These are phyloP conservation scores for Alligator mississippiensis DNA, from an alignment of 2,113 vertebrate genomes.

Conservation along the genomic window DNA sequence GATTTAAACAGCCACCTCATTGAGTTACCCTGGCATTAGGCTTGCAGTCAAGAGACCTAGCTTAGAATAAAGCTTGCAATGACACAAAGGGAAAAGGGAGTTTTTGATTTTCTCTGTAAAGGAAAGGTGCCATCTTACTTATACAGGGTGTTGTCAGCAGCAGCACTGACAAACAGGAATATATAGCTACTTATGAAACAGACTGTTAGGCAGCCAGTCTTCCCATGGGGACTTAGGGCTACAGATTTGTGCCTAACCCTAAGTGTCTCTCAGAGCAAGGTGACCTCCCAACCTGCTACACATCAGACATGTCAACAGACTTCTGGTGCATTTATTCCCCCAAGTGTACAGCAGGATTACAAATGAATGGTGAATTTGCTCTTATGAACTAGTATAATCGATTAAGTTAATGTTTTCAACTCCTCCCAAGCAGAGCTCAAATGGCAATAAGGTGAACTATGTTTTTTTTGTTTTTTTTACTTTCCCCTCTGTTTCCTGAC, in stretches of 20 bases:
- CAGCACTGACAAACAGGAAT: too few relatives aligned
- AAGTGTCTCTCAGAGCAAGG: background rate
- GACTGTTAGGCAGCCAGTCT: background rate
- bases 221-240: background rate
- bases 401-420: constrained; percentile 1
- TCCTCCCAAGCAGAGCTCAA: background rate
- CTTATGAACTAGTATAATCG: background rate
- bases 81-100: background rate
- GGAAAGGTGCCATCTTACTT: background rate
- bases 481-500: background rate
- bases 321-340: rapidly evolving
- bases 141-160: background rate
- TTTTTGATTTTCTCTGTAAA: background rate
- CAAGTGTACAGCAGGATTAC: background rate
- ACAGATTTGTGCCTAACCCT: background rate
- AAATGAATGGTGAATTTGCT: constrained; percentile 7
- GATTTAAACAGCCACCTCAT: background rate
- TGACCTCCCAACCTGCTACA: background rate
- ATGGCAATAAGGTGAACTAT: background rate
- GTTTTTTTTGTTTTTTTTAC: background rate
- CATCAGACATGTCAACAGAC: rapidly evolving
- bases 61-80: background rate
- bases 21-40: background rate
- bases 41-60: background rate
- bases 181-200: background rate